Base-by-base conservation (phyloP, 1,140 invertebrate species). In the Leptoteleia sp. region DNA sequence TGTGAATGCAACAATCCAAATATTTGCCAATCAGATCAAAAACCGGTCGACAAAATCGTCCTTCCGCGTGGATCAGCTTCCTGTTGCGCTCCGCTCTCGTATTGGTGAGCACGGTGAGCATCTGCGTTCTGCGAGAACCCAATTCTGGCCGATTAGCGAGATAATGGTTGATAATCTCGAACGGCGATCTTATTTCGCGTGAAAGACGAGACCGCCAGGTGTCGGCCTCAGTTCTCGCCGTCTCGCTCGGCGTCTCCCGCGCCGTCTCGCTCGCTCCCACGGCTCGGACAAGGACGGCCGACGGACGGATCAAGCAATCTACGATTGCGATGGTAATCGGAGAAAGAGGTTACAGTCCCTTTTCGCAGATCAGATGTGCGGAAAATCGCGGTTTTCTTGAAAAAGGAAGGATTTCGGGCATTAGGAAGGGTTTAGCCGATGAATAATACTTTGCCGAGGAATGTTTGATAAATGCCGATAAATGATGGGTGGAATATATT, bases 1-100 rank as follows among this genome's bases (percentile, higher is more conserved):
- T 86, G 86, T 88, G 84, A 84, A 85, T 87, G 79, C 85, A 85
- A 88, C 88, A 88, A 89, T 87, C 87, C 84, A 89, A 89, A 89
- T 89, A 89, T 89, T 89, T 89, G 87, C 82, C 52, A 86, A 80
- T 80, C 75, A 88, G 88, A 89, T 89, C 86, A 89, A 84, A 15
- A 45, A 42, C 31, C 79, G 80, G 77, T 42, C 72, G 79, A 54
- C 29, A 55, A 67, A 59, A 50, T 55, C 22, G 42, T 45, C 37
- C 50, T 80, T 72, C 71, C 22, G 59, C 45, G 38, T 33, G 47
- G 19, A 76, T 61, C 42, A 59, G 81, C 64, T 85, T 82, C 79
- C 81, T 84, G 75, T 75, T 76, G 61, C 79, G 57, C 68, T 67
- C 57, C 25, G 68, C 65, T 48, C 38, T 48, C 19, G n/a, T n/a